Conservation (phyloP, 2,113 vertebrate genomes). For the cattle (Bos taurus) region DNA sequence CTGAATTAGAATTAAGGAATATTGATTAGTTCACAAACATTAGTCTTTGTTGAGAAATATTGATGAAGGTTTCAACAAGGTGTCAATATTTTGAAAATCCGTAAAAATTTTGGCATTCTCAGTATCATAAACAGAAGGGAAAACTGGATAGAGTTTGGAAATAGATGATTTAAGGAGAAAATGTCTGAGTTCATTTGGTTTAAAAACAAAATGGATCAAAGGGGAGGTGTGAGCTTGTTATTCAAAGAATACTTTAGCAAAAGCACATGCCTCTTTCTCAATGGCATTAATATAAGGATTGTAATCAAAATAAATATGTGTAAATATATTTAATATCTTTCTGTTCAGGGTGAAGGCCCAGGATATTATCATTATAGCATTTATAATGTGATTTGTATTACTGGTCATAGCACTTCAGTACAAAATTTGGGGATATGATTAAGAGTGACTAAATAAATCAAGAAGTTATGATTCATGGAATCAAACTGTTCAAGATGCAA, state of each 20-base stretch:
- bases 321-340: background rate
- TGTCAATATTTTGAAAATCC: background rate
- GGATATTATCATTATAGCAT: background rate
- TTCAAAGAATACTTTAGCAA: background rate
- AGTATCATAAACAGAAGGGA: background rate
- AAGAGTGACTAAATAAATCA: background rate
- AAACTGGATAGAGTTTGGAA: background rate
- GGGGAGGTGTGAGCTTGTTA: background rate
- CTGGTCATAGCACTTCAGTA: background rate
- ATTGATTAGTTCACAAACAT: background rate
- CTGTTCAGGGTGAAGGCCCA: background rate
- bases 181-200: background rate
- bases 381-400: background rate
- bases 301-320: background rate
- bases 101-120: background rate
- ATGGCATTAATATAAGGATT: background rate
- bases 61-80: background rate
- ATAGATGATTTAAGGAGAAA: background rate
- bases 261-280: background rate
- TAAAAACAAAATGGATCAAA: background rate
- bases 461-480: background rate
- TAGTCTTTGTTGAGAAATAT: background rate
- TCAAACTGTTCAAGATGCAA: background rate
- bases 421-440: background rate
- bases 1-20: background rate